A percentile compares a stretch with the other conserved stretches of the same genome.
Conservation (phyloP, 2,113 vertebrate species). For the Malurus alboscapulatus region DNA sequence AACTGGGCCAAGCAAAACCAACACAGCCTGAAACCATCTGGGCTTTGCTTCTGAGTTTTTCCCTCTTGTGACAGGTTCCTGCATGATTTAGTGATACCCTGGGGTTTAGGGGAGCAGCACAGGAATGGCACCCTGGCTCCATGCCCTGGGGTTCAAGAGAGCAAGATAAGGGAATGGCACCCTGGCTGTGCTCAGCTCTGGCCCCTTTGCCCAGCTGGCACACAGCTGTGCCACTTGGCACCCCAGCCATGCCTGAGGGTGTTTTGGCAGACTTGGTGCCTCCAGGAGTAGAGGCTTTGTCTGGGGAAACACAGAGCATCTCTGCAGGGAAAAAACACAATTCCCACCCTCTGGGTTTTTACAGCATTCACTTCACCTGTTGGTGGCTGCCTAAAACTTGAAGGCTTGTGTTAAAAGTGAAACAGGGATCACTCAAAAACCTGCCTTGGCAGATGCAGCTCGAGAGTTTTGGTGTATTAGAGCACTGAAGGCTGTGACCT, state of each 20-base stretch:
- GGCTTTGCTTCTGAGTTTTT: not conserved
- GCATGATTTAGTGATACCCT: not conserved
- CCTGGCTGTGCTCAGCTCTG: not conserved
- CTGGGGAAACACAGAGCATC: not conserved
- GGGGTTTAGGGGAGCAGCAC: no score
- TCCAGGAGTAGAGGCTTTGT: not conserved
- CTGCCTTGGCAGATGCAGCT: not conserved
- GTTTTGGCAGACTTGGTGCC: not conserved
- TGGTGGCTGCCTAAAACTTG: not conserved
- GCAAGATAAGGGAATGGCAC: not conserved
- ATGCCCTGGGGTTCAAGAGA: not conserved
- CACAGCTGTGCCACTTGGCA: not conserved
- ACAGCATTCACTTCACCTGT: fast-evolving
- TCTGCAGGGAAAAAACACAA: not conserved
- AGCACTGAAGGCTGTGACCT: not conserved
- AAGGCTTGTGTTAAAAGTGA: not conserved
- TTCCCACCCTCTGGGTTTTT: not conserved
- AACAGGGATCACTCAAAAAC: not conserved
- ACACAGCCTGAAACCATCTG: not conserved
- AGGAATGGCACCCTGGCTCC: no score
- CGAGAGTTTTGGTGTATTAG: not conserved
- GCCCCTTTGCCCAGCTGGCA: not conserved
- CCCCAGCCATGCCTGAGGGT: not conserved
- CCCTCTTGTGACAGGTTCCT: not conserved
- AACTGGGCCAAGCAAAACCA: no score